Conservation (phyloP, 2,113 vertebrate genomes). For the Leptodactylus fuscus region DNA sequence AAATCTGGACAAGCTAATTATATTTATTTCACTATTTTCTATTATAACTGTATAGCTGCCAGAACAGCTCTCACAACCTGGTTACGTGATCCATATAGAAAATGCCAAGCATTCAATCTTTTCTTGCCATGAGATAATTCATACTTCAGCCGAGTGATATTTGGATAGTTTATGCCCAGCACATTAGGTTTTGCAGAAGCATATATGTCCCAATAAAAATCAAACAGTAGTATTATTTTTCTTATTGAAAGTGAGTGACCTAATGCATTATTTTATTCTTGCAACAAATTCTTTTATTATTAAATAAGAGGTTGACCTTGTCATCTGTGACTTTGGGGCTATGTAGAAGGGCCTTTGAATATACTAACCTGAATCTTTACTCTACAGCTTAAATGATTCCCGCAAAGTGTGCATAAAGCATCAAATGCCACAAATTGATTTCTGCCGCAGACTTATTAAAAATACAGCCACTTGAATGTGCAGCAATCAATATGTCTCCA, state of each 20-base stretch:
- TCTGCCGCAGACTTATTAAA: conserved; percentile 37
- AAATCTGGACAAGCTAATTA: too few relatives aligned
- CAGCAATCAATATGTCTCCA: background rate
- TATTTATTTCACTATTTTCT: too few relatives aligned
- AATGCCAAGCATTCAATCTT: background rate
- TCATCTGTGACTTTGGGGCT: background rate
- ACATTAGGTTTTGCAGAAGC: background rate
- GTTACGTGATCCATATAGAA: background rate
- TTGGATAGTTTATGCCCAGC: background rate
- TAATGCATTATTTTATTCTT: background rate
- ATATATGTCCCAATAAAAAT: background rate
- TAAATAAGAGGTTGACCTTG: conserved; percentile 35
- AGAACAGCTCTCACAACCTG: background rate
- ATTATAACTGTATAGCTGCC: background rate
- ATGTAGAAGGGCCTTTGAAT: background rate
- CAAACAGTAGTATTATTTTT: background rate
- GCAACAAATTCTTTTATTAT: background rate
- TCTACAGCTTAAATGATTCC: conserved; percentile 31
- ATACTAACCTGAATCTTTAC: conserved; percentile 25
- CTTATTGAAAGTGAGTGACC: background rate
- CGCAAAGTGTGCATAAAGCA: background rate
- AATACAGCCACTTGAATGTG: background rate
- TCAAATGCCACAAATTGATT: background rate
- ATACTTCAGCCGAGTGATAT: background rate
- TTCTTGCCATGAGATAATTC: background rate